Conservation (phyloP, 2,797 vertebrate genomes). For the Peromyscus aztecus region DNA sequence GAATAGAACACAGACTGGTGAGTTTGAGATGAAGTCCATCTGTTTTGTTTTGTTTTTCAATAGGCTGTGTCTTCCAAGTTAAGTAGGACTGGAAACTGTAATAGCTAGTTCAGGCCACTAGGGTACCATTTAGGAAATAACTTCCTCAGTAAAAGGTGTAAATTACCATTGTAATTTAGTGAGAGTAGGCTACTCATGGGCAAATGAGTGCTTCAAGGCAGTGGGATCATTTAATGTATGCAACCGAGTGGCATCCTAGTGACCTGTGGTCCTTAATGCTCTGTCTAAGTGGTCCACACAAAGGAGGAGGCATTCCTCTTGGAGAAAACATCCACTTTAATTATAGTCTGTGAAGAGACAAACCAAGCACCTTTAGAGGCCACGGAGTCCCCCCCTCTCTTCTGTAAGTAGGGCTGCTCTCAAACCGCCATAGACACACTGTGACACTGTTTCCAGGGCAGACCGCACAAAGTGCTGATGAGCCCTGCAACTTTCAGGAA, state of each 20-base stretch:
- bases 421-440: neutral
- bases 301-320: neutral
- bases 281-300: neutral
- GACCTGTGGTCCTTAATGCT: slow-evolving; percentile 46
- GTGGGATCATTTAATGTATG: neutral
- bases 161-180: slow-evolving; percentile 59
- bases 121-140: slow-evolving; percentile 67
- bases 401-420: neutral
- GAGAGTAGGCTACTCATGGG: slow-evolving; percentile 51
- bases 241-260: neutral
- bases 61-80: neutral
- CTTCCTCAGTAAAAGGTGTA: slow-evolving; percentile 51
- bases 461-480: neutral
- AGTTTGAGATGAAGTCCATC: neutral
- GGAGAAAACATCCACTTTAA: neutral
- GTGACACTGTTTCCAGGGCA: neutral
- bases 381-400: neutral
- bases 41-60: neutral
- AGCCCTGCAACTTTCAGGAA: neutral
- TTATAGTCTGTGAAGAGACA: neutral
- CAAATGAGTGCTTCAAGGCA: slow-evolving; percentile 17
- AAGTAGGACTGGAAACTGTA: neutral
- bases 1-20: neutral
- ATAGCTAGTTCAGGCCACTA: slow-evolving; percentile 37
- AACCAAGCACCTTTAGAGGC: neutral